Evolutionary conservation across 2,797 vertebrate genomes (phyloP), one percentile per base, ranked within the genome.

Genomic region (Schizothorax lantsangensis): DNA sequence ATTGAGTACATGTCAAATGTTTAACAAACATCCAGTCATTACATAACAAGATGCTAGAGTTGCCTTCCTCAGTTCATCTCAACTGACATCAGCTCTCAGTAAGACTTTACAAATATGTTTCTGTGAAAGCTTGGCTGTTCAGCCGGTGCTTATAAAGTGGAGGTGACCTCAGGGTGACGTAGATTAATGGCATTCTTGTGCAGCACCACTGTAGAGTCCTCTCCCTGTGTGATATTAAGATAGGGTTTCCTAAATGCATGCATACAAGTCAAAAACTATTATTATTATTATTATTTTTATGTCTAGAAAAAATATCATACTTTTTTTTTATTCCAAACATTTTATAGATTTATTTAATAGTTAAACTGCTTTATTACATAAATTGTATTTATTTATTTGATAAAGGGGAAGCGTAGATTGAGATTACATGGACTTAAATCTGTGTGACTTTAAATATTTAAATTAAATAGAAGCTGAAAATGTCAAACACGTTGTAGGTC

Each of bases 101-200:
- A 79, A 38, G 33, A 54, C 52, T 79, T 64, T 57, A 83, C 26
- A 75, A 75, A 84, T 74, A 64, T 66, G 43, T 45, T 84, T 30
- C 43, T 64, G 30, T 77, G 72, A 84, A 75, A 36, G 43, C 30
- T 49, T 38, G 57, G 72, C 72, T 77, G 12, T 66, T 84, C 30
- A 77, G 12, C 26, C 14, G 5, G 43, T 47, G 30, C 40, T 77
- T 62, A 64, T 84, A 66, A 66, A 75, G 82, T 74, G 54, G 71
- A 83, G 57, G 72, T 84, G 72, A 84, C 30, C 72, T 66, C 52
- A 84, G 38, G 30, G 43, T 33, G 40, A 38, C 72, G 36, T 47
- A 75, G 71, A 75, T 66, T 75, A 84, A 84, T 84, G 30, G 43
- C 4, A 19, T 23, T 84, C 19, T 75, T 8, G 0, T 83, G 38